Base-by-base conservation (phyloP, 2,888 invertebrate genomes). In the Sminthurides aquaticus region DNA sequence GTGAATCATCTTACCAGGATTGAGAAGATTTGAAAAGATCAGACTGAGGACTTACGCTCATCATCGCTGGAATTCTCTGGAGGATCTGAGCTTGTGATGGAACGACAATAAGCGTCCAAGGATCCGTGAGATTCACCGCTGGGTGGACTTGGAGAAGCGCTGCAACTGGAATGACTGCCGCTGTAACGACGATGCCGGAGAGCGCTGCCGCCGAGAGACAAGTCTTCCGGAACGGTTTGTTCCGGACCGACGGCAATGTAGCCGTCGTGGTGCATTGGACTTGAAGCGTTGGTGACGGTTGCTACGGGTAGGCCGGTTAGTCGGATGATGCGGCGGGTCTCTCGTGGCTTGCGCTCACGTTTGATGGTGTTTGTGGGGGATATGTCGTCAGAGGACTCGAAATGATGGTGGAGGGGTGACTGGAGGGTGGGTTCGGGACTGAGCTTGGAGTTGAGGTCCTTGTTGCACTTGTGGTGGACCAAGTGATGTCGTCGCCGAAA, bases 181-280 rank as follows among this genome's bases (percentile, higher is more conserved):
- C 69, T 71, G 56, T 67, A 74, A 43, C 71, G 57, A 22, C 69
- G 63, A 58, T 57, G 60, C 49, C 70, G 64, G 8, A 69, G 56
- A 15, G 61, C 64, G 15, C 27, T 48, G 2, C 62, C 64, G 49
- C 60, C 59, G 61, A 91, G 86, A 63, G 91, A 91, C 70, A 93
- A 82, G 78, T 93, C 93, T 78, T 93, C 92, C 5, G 93, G 93
- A 78, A 92, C 92, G 1, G 92, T 92, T 81, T 93, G 93, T 78
- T 89, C 91, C 22, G 91, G 91, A 57, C 85, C 77, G 5, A 75
- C 61, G 18, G 66, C 22, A 8, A 65, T 22, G 65, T 60, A 60
- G 26, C 34, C 49, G n/a, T 64, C 61, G 49, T 61, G 59, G 57
- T 62, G 60, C n/a, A 57, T 57, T 22, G 62, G 62, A 49, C 5